Conservation (phyloP, 2,113 vertebrate genomes). For the Anoura caudifer region DNA sequence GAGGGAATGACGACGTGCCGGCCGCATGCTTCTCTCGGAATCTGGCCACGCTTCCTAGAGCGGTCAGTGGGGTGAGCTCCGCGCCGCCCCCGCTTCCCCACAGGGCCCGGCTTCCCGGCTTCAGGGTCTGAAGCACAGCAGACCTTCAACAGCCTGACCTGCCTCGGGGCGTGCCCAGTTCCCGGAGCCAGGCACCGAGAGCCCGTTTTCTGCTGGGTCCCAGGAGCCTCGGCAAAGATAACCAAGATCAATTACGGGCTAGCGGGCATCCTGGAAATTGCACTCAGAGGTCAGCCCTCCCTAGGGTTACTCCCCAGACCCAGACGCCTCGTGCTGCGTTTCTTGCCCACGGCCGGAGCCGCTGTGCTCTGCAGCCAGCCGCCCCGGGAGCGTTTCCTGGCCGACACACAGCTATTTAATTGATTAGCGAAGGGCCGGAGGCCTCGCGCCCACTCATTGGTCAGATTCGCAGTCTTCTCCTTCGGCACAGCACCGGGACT, state of each 20-base stretch:
- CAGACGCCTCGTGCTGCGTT: background rate
- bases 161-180: too few species aligned
- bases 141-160: background rate
- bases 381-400: fast-evolving
- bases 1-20: too few species aligned
- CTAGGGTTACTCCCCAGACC: background rate
- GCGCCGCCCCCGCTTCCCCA: too few species aligned
- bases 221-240: background rate
- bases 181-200: background rate
- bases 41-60: fast-evolving
- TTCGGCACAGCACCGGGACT: conserved; percentile 52
- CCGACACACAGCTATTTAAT: background rate
- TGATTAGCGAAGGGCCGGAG: conserved; percentile 22
- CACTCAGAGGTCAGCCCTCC: background rate
- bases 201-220: background rate
- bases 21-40: fast-evolving
- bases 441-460: background rate
- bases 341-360: background rate
- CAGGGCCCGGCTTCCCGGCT: background rate
- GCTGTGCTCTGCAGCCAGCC: fast-evolving
- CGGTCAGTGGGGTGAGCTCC: fast-evolving
- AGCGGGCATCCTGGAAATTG: background rate
- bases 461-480: conserved; percentile 22
- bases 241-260: background rate
- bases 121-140: too few species aligned